Conservation (phyloP, 2,113 vertebrate genomes). For the Rynchops niger region DNA sequence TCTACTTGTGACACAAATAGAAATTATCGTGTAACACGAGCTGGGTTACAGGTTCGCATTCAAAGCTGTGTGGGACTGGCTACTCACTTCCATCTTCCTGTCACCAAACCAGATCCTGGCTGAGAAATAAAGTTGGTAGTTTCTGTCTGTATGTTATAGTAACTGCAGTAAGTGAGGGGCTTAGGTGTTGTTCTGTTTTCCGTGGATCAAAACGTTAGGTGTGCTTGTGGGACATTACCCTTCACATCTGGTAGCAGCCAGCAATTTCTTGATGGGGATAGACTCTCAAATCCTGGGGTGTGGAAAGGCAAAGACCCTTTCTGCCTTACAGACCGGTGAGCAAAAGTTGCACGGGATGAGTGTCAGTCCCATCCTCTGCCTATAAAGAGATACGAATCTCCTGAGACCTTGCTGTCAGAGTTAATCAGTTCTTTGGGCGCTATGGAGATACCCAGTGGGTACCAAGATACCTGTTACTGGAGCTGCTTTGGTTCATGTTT, state of each 20-base stretch:
- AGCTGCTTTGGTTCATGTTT: not conserved
- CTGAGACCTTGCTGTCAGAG: not conserved
- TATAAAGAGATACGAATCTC: not conserved
- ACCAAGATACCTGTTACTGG: not conserved
- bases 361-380: not conserved
- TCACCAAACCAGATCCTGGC: not conserved
- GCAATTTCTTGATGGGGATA: not conserved
- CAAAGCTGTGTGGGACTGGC: not conserved
- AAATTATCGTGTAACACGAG: fast-evolving
- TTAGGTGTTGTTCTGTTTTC: not conserved
- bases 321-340: not conserved
- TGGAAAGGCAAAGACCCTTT: not conserved
- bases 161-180: not conserved
- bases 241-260: not conserved
- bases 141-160: not conserved
- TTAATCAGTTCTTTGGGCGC: not conserved
- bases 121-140: not conserved
- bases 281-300: not conserved
- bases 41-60: not conserved
- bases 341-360: not conserved
- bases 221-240: too few relatives aligned
- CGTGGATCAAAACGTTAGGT: too few relatives aligned
- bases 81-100: not conserved
- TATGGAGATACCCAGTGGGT: not conserved
- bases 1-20: not conserved